These are phyloP conservation scores for Hydriomena furcata DNA, from an alignment of 2,888 invertebrate species.

Conservation along the genomic window DNA sequence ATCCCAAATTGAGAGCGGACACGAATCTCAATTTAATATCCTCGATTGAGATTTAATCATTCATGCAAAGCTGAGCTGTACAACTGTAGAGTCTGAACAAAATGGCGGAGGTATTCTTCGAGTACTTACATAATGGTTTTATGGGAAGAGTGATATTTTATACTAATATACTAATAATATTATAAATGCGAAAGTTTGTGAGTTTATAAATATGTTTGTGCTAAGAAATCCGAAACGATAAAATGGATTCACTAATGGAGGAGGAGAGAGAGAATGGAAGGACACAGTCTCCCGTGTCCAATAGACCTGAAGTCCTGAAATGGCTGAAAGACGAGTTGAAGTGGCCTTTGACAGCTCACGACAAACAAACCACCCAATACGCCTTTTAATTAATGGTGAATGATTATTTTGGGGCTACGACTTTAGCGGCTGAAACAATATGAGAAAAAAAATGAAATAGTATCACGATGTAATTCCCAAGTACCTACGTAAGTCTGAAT, in stretches of 20 bases:
- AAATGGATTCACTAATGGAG: too few species aligned
- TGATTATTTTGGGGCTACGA: constrained; percentile 1
- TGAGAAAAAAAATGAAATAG: too few species aligned
- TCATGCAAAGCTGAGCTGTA: constrained; percentile 9
- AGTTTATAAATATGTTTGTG: too few species aligned
- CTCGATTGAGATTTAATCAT: constrained; percentile 17
- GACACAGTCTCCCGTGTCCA: background rate
- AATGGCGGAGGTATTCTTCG: background rate
- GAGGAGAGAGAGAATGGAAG: background rate
- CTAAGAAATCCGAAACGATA: too few species aligned
- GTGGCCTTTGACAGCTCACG: constrained; percentile 3
- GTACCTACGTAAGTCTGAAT: too few species aligned
- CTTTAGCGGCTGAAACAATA: too few species aligned
- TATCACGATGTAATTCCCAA: too few species aligned
- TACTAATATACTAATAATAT: too few species aligned
- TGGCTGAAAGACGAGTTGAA: constrained; percentile 5
- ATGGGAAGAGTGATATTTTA: too few species aligned
- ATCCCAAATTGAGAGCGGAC: constrained; percentile 17
- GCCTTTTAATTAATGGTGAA: constrained; percentile 21
- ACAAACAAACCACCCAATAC: constrained; percentile 15
- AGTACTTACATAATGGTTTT: too few species aligned
- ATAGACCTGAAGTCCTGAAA: constrained; percentile 11
- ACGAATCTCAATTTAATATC: constrained; percentile 15
- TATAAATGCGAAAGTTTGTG: too few species aligned
- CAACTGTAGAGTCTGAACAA: background rate